These are phyloP conservation scores for Lepidostoma basale DNA, from an alignment of 1,140 invertebrate genomes.

Conservation along the genomic window DNA sequence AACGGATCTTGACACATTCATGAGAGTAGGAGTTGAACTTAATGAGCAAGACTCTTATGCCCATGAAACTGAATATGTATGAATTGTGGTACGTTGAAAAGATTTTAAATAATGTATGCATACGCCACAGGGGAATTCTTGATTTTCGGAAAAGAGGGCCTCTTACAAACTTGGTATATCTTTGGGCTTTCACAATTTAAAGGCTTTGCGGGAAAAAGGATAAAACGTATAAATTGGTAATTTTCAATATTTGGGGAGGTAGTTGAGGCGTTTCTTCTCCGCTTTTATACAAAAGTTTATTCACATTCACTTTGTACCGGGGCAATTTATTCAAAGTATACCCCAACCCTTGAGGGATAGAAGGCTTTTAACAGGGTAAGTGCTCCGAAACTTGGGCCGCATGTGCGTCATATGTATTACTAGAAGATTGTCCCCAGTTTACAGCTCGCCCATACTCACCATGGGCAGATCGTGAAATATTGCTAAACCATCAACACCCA, in stretches of 20 bases:
- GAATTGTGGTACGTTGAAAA: no score
- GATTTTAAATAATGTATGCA: no score
- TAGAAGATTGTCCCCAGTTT: slow-evolving; percentile 21
- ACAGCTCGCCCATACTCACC: neutral
- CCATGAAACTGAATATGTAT: no score
- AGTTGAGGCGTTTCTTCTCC: slow-evolving; percentile 1
- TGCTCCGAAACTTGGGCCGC: slow-evolving; percentile 21
- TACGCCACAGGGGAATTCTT: no score
- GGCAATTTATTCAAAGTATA: slow-evolving; percentile 23
- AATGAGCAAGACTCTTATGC: no score
- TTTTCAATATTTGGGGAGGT: slow-evolving; percentile 14
- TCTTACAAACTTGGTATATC: no score
- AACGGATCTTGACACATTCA: no score
- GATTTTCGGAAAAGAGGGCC: no score
- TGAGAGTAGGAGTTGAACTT: no score
- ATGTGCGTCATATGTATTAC: slow-evolving; percentile 22
- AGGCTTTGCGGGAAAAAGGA: neutral
- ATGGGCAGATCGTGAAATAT: no score
- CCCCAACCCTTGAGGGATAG: slow-evolving; percentile 11
- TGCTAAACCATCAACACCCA: no score
- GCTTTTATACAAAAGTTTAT: slow-evolving; percentile 21
- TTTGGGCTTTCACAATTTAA: neutral
- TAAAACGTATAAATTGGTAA: slow-evolving; percentile 10
- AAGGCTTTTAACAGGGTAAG: slow-evolving; percentile 21
- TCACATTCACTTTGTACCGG: slow-evolving; percentile 12